Base-by-base conservation (phyloP, 2,797 vertebrate species). In the Ptychadena robeensis region DNA sequence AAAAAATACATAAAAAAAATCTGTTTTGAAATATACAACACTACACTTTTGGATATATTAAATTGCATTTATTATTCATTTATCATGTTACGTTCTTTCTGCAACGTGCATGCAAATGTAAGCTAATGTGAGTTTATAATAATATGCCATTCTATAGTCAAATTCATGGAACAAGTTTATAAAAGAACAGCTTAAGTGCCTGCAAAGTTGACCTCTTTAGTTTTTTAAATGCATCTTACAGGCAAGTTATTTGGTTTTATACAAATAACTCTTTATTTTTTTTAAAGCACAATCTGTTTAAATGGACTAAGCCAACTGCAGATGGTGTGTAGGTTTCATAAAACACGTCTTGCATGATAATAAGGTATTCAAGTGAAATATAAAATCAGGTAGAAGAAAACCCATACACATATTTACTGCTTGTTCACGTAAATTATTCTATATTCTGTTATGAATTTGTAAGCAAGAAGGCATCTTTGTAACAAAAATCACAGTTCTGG, bases 301-400 rank as follows among this genome's bases (percentile, higher is more conserved):
- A 67, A 73, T 59, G 22, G 10, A 11, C 27, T 37, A 67, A 73
- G 68, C 69, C 76, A 79, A 73, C 28, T 79, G 69, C 82, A 83
- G 82, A 83, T 83, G 82, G 82, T 73, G 75, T 73, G 76, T 83
- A 79, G 75, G 82, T 61, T 83, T 25, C 65, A 15, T 74, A 82
- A 72, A 73, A 53, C 74, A 32, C 59, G 37, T 64, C 57, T 64
- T 67, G 68, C 67, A 79, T 78, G 31, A 78, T 65, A 63, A 79
- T 83, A 59, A 73, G 31, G 69, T 73, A 76, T 70, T 15, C n/a
- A 77, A 32, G n/a, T 63, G 31, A 76, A 70, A 82, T 70, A 32
- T n/a, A 44, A 67, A 40, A 25, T 28, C 48, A 76, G 72, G 72
- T 61, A 75, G 28, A 61, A 70, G 30, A 15, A 12, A 38, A 75